These are phyloP conservation scores for Misgurnus mizolepis DNA, from an alignment of 2,113 vertebrate species.

Conservation along the genomic window DNA sequence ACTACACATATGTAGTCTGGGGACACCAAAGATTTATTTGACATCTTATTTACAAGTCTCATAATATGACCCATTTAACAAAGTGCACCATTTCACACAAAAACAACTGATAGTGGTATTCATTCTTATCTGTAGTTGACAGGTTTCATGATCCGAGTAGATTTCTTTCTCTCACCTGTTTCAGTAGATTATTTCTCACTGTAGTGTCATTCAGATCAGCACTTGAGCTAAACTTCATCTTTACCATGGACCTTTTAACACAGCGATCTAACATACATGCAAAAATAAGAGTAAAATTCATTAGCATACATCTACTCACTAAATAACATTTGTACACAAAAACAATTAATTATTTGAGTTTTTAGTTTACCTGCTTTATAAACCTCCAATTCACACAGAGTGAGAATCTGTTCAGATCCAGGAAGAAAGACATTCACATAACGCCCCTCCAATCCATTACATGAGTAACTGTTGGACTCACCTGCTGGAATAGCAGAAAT, in stretches of 20 bases:
- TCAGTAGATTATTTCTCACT: background rate
- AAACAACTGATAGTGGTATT: too few species aligned
- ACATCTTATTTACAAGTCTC: too few species aligned
- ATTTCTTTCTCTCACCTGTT: background rate
- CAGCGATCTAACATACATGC: background rate
- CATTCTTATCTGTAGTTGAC: too few species aligned
- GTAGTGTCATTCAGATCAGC: background rate
- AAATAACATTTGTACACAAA: background rate
- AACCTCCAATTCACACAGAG: conserved; percentile 21
- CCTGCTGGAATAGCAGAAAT: background rate
- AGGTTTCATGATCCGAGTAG: too few species aligned
- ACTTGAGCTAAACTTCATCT: background rate
- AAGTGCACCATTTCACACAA: too few species aligned
- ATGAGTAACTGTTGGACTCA: background rate
- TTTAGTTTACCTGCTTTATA: background rate
- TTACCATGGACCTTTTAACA: background rate
- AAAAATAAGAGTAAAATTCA: background rate
- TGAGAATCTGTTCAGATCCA: background rate
- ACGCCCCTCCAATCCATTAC: conserved; percentile 30
- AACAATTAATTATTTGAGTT: too few species aligned
- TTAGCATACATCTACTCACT: background rate
- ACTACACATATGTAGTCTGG: too few species aligned
- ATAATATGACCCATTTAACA: too few species aligned
- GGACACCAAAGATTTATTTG: too few species aligned
- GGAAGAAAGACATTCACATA: conserved; percentile 48